Percentiles rank a stretch among this genome's conserved stretches.
phyloP scores from a whole-genome alignment of 1,140 invertebrate genomes.

The Megalopta genalis region DNA sequence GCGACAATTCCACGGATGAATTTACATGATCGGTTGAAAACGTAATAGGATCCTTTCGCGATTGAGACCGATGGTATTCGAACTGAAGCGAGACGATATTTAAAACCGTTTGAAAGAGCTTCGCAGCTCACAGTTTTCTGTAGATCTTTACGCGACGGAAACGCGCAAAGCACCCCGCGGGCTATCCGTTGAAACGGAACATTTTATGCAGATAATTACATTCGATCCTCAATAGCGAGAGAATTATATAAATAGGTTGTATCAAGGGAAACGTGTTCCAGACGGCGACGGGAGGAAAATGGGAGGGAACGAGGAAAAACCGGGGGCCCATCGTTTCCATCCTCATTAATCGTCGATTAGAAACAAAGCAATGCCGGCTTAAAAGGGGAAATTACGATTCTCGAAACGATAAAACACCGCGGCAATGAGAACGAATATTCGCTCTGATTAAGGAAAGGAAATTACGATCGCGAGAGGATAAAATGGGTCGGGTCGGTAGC shows the following conservation, averaged over 20 bases:
- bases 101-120: too few relatives aligned
- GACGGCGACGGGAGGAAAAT: neutral
- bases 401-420: constrained; percentile 2
- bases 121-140: too few relatives aligned
- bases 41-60: too few relatives aligned
- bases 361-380: neutral
- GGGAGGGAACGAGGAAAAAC: neutral
- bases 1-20: too few relatives aligned
- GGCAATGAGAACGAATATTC: constrained; percentile 39
- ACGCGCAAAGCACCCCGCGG: too few relatives aligned
- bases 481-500: constrained; percentile 15
- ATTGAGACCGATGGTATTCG: too few relatives aligned
- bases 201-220: neutral
- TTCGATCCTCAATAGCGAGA: neutral
- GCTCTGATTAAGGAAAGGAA: constrained; percentile 33
- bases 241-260: neutral
- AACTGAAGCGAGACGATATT: too few relatives aligned
- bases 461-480: constrained; percentile 34
- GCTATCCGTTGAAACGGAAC: too few relatives aligned
- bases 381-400: constrained; percentile 10
- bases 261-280: neutral
- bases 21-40: too few relatives aligned
- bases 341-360: constrained; percentile 28
- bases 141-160: too few relatives aligned
- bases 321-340: neutral